Conservation (phyloP, 2,113 vertebrate genomes). For the Peromyscus leucopus region DNA sequence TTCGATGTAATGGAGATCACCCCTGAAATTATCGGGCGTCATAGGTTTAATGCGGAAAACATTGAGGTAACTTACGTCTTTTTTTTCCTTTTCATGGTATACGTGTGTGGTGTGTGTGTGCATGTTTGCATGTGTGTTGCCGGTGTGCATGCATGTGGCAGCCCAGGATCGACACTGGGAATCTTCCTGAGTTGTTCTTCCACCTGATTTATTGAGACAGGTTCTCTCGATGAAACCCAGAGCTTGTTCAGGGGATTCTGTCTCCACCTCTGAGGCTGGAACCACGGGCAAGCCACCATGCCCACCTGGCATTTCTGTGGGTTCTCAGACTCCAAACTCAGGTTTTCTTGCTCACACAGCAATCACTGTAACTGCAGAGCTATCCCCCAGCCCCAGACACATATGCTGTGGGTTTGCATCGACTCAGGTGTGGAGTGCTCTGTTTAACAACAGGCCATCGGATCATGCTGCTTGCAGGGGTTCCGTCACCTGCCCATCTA, state of each 20-base stretch:
- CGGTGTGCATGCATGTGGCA: not conserved
- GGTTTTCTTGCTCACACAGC: too few relatives aligned
- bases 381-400: not conserved
- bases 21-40: conserved; percentile 90
- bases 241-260: not conserved
- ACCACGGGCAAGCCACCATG: not conserved
- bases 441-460: not conserved
- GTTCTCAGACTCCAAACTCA: not conserved
- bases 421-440: not conserved
- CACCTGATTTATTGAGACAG: not conserved
- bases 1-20: conserved; percentile 97
- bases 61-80: conserved; percentile 85
- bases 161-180: not conserved
- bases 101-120: not conserved
- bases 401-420: accelerated
- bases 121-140: not conserved
- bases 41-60: conserved; percentile 90
- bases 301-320: not conserved
- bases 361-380: not conserved
- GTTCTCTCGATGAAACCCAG: not conserved
- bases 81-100: not conserved
- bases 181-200: not conserved
- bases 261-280: not conserved
- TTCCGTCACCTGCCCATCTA: not conserved
- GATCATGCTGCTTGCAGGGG: not conserved